phyloP scores from a whole-genome alignment of 2,888 invertebrate genomes.

The Nomada fucata region DNA sequence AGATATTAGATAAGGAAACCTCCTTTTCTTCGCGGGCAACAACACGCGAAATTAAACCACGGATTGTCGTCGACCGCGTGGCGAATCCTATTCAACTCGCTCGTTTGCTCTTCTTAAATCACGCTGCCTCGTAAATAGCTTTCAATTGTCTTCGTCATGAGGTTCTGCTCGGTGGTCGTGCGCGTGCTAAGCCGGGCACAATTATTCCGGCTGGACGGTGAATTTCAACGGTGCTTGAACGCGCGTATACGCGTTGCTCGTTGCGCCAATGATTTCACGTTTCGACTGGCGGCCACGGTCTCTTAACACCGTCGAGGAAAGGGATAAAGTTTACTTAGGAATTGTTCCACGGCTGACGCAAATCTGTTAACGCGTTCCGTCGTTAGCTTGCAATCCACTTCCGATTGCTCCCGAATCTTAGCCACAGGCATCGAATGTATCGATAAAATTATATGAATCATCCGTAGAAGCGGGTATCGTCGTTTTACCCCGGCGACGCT shows the following conservation, averaged over 20 bases:
- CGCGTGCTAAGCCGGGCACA: background rate
- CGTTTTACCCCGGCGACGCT: too few relatives aligned
- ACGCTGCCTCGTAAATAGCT: constrained; percentile 26
- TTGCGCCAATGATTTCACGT: too few relatives aligned
- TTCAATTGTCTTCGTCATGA: constrained; percentile 21
- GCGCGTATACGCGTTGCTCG: background rate
- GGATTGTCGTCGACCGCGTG: constrained; percentile 32
- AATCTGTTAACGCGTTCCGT: too few relatives aligned
- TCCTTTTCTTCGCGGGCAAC: constrained; percentile 18
- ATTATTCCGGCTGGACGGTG: background rate
- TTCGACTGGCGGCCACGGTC: too few relatives aligned
- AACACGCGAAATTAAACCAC: constrained; percentile 37
- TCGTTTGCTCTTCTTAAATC: constrained; percentile 41
- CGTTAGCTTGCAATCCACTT: too few relatives aligned
- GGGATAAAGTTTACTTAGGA: too few relatives aligned
- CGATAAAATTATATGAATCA: too few relatives aligned
- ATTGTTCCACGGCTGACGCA: too few relatives aligned
- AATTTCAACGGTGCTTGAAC: background rate
- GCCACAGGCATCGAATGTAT: too few relatives aligned
- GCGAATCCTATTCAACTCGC: constrained; percentile 1
- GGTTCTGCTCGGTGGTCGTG: background rate
- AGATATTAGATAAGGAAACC: constrained; percentile 48
- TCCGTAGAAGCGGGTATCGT: too few relatives aligned
- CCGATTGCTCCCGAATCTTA: too few relatives aligned
- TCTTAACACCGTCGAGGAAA: too few relatives aligned